A percentile compares a stretch with the other conserved stretches of the same genome.
Evolutionary conservation across 2,797 vertebrate genomes (phyloP).

Genomic region (Ciconia nigra): DNA sequence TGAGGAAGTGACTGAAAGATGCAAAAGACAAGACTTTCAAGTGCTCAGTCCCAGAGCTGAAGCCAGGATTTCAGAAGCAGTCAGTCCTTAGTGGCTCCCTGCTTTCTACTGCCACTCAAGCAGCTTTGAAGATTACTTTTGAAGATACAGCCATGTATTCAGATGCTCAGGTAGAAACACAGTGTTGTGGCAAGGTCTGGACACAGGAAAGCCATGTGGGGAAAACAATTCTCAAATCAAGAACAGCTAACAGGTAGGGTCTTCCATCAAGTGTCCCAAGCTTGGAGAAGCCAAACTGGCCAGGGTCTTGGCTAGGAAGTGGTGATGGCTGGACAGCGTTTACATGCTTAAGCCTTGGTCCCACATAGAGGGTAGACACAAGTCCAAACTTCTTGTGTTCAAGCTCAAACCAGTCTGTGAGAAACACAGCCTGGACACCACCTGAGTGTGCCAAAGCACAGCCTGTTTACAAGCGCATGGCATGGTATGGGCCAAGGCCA

Average conservation of each 20-base stretch:
- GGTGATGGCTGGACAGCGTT: not conserved
- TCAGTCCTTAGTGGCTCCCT: not conserved
- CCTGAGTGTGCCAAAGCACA: accelerated
- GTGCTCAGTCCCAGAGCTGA: not conserved
- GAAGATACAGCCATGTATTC: not conserved
- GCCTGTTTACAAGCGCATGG: not conserved
- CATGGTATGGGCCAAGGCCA: accelerated
- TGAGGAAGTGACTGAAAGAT: not conserved
- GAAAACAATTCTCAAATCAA: not conserved
- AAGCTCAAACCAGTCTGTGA: not conserved
- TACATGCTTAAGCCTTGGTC: accelerated
- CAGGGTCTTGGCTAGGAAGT: not conserved
- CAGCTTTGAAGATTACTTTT: not conserved
- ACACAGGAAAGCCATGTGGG: not conserved
- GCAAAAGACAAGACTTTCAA: not conserved
- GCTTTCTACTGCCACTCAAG: not conserved
- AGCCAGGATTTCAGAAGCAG: not conserved
- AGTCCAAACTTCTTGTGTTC: not conserved
- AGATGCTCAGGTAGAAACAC: not conserved
- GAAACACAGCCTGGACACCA: not conserved
- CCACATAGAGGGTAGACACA: not conserved
- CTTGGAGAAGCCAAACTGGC: not conserved
- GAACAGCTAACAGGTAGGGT: not conserved
- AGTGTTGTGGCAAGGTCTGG: not conserved
- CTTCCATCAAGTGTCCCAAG: not conserved